These are phyloP conservation scores for Strix aluco DNA, from an alignment of 2,113 vertebrate species.

Conservation along the genomic window DNA sequence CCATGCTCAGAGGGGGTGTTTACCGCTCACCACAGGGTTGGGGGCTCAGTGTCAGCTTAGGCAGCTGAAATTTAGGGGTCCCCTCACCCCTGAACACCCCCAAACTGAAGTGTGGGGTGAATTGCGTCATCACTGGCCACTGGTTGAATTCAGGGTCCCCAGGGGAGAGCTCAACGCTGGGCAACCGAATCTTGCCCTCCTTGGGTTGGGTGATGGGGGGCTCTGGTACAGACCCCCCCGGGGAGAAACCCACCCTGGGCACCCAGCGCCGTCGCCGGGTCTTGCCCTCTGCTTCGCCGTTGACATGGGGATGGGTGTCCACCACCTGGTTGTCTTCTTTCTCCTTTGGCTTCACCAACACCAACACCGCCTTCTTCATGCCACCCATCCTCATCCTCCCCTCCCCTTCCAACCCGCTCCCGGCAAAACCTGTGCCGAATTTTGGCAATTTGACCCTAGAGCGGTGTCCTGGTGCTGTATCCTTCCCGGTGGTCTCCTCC, in stretches of 20 bases:
- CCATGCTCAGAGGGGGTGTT: rapidly evolving
- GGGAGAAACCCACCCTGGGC: slow-evolving; percentile 75
- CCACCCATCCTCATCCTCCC: slow-evolving; percentile 61
- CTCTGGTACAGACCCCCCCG: rapidly evolving
- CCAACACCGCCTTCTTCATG: slow-evolving; percentile 77
- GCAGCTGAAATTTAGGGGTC: neutral
- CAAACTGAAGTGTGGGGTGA: neutral
- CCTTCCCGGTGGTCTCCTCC: neutral
- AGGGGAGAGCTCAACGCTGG: neutral
- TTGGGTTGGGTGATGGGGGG: neutral
- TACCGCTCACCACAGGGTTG: neutral
- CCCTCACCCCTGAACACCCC: neutral
- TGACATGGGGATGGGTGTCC: neutral
- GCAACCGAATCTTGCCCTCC: neutral
- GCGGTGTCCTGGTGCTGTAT: neutral
- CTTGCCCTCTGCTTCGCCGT: slow-evolving; percentile 56
- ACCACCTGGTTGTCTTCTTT: neutral
- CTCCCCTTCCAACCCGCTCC: slow-evolving; percentile 47
- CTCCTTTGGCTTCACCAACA: slow-evolving; percentile 67
- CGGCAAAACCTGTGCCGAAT: slow-evolving; percentile 76
- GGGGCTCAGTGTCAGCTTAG: neutral
- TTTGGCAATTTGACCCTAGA: slow-evolving; percentile 80
- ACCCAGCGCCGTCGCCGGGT: slow-evolving; percentile 50
- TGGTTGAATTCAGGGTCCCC: neutral
- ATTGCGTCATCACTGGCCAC: neutral